Evolutionary conservation across 2,888 invertebrate species (phyloP), one percentile per base, ranked within the genome.

Genomic region (Leuctra nigra): DNA sequence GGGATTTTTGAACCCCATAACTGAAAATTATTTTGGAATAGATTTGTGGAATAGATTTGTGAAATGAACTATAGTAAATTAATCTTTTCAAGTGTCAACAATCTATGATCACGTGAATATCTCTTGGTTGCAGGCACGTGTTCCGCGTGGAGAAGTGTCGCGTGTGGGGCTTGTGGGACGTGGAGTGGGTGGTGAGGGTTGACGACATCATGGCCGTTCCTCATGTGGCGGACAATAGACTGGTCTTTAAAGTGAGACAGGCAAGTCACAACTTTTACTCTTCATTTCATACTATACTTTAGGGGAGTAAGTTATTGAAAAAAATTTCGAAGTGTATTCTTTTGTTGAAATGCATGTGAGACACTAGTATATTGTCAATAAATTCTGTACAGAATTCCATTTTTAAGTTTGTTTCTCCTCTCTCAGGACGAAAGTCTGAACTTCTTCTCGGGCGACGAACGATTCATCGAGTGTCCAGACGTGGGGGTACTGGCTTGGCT

Each of bases 211-310:
- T 86, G 63, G 84, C 82, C 11, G 77, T 83, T 13, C 86, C 87
- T 1, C 70, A 75, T 56, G 71, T 84, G 29, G 65, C 71, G 20
- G 77, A 75, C 1, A 78, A 82, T 54, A 83, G 81, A 65, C 77
- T 90, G 2, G 68, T 85, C 55, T 77, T 91, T 57, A 82, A 82
- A 65, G 78, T 89, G 55, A 82, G 84, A 75, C 86, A 88, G 82
- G 90, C 88, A 71, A 67, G 63, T 56, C 4, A 29, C 29, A 29
- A 7, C 7, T 29, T n/a, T n/a, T n/a, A n/a, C n/a, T n/a, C n/a
- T n/a, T n/a, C n/a, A n/a, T n/a, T n/a, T n/a, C n/a, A n/a, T n/a
- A n/a, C n/a, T n/a, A n/a, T n/a, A n/a, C n/a, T n/a, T n/a, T n/a
- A n/a, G n/a, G n/a, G n/a, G n/a, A n/a, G n/a, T n/a, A n/a, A n/a